phyloP scores from a whole-genome alignment of 2,113 vertebrate species.

The Bagarius yarrelli region DNA sequence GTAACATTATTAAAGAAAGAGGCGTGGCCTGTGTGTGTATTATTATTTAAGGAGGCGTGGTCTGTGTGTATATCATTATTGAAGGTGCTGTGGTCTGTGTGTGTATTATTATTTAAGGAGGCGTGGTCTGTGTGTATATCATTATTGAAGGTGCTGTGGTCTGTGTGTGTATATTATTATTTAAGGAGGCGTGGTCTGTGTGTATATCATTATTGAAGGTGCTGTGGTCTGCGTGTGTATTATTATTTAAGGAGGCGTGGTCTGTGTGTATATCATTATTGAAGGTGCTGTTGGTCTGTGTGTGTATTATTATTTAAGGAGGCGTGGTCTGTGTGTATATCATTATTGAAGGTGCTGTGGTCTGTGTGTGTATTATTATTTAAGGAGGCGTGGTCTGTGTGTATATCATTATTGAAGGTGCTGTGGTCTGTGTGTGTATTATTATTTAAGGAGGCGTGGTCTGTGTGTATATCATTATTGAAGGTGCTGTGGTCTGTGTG shows the following conservation, averaged over 20 bases:
- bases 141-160: background rate
- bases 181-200: background rate
- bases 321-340: background rate
- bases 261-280: background rate
- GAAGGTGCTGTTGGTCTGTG: background rate
- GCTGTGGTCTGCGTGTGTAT: background rate
- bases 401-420: background rate
- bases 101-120: background rate
- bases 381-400: background rate
- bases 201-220: background rate
- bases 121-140: background rate
- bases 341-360: background rate
- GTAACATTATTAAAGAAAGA: too few species aligned
- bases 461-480: background rate
- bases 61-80: background rate
- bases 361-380: background rate
- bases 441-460: background rate
- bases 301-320: background rate
- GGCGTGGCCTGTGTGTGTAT: too few species aligned
- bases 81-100: background rate
- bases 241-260: background rate
- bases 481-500: background rate
- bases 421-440: background rate
- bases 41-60: too few species aligned
- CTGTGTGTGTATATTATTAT: background rate